Evolutionary conservation across 2,888 invertebrate genomes (phyloP).

Genomic region (Orthosia gracilis): DNA sequence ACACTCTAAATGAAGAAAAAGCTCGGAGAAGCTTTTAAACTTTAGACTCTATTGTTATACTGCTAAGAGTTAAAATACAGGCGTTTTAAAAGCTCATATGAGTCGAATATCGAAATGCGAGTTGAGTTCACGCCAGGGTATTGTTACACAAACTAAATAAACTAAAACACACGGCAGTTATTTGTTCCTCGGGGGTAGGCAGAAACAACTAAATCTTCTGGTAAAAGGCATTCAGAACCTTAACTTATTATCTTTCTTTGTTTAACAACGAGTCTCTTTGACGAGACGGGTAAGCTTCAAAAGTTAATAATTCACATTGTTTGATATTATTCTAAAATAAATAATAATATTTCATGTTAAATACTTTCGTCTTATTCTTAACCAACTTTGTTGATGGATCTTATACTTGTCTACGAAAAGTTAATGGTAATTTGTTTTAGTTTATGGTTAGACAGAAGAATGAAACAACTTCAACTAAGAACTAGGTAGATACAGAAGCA

Average conservation of each 20-base stretch:
- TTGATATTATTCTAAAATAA: conserved; percentile 33
- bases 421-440: neutral
- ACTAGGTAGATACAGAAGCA: too few species aligned
- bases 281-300: conserved; percentile 50
- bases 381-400: neutral
- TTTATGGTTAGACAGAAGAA: neutral
- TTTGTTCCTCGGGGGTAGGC: conserved; percentile 81
- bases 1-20: conserved; percentile 76
- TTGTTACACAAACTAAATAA: conserved; percentile 85
- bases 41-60: conserved; percentile 70
- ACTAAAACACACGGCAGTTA: conserved; percentile 78
- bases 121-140: conserved; percentile 77
- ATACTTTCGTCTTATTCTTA: neutral
- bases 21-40: conserved; percentile 56
- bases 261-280: conserved; percentile 47
- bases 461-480: neutral
- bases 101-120: conserved; percentile 74
- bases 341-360: conserved; percentile 25
- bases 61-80: conserved; percentile 74
- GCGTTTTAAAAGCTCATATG: conserved; percentile 52
- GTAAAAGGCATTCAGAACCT: conserved; percentile 62
- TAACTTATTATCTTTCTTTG: conserved; percentile 63
- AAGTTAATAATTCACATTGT: conserved; percentile 43
- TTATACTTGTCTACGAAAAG: neutral
- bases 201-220: conserved; percentile 71